phyloP scores from a whole-genome alignment of 2,888 invertebrate genomes.

The Ganaspis brasiliensis region DNA sequence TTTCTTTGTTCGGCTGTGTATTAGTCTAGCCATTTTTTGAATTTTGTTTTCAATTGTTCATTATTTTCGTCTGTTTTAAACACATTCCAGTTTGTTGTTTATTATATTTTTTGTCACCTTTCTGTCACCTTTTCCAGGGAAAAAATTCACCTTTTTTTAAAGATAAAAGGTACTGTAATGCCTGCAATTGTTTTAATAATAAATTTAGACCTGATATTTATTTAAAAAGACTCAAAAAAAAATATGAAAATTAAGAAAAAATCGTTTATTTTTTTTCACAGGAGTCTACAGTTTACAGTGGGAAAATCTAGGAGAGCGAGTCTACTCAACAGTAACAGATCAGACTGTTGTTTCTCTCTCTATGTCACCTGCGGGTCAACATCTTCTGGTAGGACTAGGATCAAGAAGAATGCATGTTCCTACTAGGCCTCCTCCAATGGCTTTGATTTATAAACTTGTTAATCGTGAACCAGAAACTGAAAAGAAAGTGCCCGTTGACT shows the following conservation, averaged over 20 bases:
- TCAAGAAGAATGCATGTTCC: conserved; percentile 84
- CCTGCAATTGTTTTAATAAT: no score
- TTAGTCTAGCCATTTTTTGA: no score
- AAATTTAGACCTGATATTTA: no score
- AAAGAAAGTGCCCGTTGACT: conserved; percentile 49
- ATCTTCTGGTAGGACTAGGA: conserved; percentile 91
- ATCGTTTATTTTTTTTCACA: conserved; percentile 68
- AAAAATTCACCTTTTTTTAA: no score
- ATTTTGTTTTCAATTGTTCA: no score
- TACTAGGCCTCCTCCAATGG: conserved; percentile 71
- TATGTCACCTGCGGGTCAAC: conserved; percentile 90
- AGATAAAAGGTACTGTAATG: no score
- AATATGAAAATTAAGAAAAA: conserved; percentile 13
- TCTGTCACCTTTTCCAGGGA: no score
- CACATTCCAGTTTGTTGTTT: no score
- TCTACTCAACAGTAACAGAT: conserved; percentile 89
- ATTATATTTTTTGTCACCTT: no score
- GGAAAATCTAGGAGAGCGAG: conserved; percentile 88
- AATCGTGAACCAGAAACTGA: conserved; percentile 63
- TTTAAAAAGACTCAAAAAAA: no score
- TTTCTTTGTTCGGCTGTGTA: no score
- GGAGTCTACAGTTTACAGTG: conserved; percentile 91
- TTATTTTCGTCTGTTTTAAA: no score
- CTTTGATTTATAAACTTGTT: conserved; percentile 73
- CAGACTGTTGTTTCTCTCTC: conserved; percentile 92